These are phyloP conservation scores for Rugalucina vietnamica DNA, from an alignment of 2,888 invertebrate species.

Conservation along the genomic window DNA sequence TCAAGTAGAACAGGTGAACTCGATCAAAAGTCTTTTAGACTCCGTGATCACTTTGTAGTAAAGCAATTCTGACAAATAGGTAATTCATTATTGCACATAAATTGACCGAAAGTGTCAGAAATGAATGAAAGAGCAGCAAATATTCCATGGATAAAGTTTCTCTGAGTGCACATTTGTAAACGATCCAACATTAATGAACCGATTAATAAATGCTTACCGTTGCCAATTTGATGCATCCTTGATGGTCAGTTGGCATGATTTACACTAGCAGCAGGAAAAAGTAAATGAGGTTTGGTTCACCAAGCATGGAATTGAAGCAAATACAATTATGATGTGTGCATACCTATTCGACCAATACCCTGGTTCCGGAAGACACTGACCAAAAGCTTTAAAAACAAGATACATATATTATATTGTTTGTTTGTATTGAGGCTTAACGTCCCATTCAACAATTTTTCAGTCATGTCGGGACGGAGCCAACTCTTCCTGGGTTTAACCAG, in stretches of 20 bases:
- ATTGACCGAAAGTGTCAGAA: conserved; percentile 52
- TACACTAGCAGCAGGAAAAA: neutral
- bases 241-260: neutral
- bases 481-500: no score
- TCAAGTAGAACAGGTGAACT: neutral
- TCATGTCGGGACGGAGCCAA: no score
- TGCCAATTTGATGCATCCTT: neutral
- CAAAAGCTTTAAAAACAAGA: no score
- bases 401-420: no score
- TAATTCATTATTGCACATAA: conserved; percentile 46
- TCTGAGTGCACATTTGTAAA: conserved; percentile 40
- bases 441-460: no score
- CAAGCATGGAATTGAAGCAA: no score
- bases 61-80: conserved; percentile 8
- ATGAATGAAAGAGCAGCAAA: conserved; percentile 22
- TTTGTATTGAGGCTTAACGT: no score
- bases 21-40: neutral
- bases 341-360: no score
- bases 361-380: no score
- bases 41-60: neutral
- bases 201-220: conserved; percentile 18
- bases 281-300: no score
- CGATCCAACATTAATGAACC: conserved; percentile 15
- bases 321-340: no score
- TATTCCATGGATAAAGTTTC: conserved; percentile 43